Evolutionary conservation across 2,888 invertebrate genomes (phyloP).

Genomic region (Caenorhabditis panamensis): DNA sequence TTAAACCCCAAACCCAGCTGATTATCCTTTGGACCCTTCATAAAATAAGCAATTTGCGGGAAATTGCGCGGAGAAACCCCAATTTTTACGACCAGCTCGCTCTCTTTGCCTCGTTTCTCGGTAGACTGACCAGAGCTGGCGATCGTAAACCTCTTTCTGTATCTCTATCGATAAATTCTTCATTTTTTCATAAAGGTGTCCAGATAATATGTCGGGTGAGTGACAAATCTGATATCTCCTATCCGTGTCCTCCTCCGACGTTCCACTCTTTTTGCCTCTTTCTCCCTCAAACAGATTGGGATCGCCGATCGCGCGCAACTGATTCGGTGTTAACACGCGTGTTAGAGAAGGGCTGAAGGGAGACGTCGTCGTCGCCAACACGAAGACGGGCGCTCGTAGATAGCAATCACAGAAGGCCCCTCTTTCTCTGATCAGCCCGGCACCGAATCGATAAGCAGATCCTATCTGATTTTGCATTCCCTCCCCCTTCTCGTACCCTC

Average conservation of each 20-base stretch:
- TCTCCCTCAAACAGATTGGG: neutral
- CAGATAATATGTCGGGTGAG: conserved; percentile 1
- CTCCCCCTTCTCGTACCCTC: neutral
- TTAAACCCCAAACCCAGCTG: conserved; percentile 35
- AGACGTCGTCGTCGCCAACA: conserved; percentile 26
- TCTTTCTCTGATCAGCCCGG: conserved; percentile 51
- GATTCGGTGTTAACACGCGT: conserved; percentile 64
- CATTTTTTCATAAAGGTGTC: conserved; percentile 4
- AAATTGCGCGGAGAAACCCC: conserved; percentile 16
- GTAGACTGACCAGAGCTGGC: neutral
- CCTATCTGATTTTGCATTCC: conserved; percentile 26
- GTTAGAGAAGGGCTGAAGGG: conserved; percentile 33
- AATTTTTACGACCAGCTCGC: conserved; percentile 11
- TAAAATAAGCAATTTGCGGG: conserved; percentile 37
- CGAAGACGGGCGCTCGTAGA: conserved; percentile 41
- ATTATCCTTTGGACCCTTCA: conserved; percentile 26
- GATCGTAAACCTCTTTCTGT: neutral
- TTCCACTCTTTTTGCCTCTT: conserved; percentile 22
- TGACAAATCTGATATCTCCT: conserved; percentile 24
- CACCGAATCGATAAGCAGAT: conserved; percentile 57
- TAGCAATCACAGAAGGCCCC: conserved; percentile 36
- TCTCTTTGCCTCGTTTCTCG: neutral
- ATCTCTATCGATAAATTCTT: neutral
- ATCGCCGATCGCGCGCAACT: conserved; percentile 57
- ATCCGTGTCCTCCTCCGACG: conserved; percentile 19